Conservation (phyloP, 2,888 invertebrate genomes). For the Masnerella sp. region DNA sequence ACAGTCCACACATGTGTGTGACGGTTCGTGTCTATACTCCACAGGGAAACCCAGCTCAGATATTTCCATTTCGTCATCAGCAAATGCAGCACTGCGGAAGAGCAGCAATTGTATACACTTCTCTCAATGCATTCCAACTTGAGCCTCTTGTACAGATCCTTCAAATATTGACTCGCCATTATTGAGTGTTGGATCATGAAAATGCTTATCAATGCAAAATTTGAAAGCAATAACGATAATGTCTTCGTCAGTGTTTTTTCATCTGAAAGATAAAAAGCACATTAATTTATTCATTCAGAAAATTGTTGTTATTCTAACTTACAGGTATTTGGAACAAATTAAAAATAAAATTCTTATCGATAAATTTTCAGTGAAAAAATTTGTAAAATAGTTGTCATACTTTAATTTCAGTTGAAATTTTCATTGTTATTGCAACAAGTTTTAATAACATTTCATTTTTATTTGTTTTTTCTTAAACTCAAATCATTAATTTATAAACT, state of each 20-base stretch:
- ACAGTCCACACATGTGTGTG: constrained; percentile 78
- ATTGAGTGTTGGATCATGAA: constrained; percentile 82
- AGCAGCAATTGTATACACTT: constrained; percentile 70
- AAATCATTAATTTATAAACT: no score
- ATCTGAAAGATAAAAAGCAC: constrained; percentile 20
- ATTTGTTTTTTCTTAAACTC: no score
- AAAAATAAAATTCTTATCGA: not conserved
- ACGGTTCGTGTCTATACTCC: constrained; percentile 79
- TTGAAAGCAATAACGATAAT: constrained; percentile 76
- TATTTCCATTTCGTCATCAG: constrained; percentile 79
- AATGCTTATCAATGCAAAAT: constrained; percentile 78
- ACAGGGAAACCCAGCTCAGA: constrained; percentile 78
- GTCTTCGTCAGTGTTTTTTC: constrained; percentile 68
- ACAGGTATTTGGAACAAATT: no score
- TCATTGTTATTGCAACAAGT: no score
- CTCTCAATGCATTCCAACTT: constrained; percentile 75
- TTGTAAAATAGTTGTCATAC: no score
- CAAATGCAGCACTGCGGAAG: constrained; percentile 77
- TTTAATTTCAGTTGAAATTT: no score
- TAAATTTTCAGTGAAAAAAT: not conserved
- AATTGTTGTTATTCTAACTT: no score
- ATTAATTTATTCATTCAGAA: no score
- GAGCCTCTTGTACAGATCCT: constrained; percentile 76
- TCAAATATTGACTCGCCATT: constrained; percentile 79
- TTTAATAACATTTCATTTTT: no score